phyloP scores from a whole-genome alignment of 2,888 invertebrate genomes.

The Limnephilus marmoratus region DNA sequence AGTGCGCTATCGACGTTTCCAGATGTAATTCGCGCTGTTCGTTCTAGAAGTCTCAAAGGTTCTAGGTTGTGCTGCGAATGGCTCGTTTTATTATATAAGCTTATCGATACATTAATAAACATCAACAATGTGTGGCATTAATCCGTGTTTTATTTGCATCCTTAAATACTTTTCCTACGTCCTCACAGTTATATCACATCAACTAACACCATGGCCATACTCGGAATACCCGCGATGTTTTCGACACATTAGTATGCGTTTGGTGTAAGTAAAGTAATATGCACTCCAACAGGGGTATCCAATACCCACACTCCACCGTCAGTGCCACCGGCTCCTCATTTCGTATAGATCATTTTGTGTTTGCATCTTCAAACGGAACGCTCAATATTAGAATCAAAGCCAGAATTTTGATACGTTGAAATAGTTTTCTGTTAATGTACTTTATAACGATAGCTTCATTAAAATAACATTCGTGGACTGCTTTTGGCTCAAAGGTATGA shows the following conservation, averaged over 20 bases:
- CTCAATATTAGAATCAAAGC: neutral
- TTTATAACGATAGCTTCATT: neutral
- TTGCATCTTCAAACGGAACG: neutral
- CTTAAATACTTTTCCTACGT: neutral
- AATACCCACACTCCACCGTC: neutral
- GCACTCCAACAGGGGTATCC: neutral
- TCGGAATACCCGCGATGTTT: neutral
- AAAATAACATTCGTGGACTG: neutral
- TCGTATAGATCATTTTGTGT: neutral
- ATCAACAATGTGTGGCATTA: neutral
- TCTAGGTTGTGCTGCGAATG: no score
- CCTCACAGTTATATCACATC: neutral
- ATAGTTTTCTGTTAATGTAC: neutral
- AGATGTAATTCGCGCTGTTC: no score
- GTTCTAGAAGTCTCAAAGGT: no score
- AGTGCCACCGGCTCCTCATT: neutral
- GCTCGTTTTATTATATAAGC: no score
- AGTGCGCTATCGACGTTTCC: no score
- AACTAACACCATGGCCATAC: neutral
- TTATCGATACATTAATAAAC: neutral
- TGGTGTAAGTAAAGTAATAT: neutral
- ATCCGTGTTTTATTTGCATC: neutral
- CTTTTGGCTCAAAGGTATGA: neutral
- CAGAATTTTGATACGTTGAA: neutral
- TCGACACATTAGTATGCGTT: slow-evolving; percentile 15